Evolutionary conservation across 2,113 vertebrate species (phyloP).

Genomic region (Chaenogobius annularis): DNA sequence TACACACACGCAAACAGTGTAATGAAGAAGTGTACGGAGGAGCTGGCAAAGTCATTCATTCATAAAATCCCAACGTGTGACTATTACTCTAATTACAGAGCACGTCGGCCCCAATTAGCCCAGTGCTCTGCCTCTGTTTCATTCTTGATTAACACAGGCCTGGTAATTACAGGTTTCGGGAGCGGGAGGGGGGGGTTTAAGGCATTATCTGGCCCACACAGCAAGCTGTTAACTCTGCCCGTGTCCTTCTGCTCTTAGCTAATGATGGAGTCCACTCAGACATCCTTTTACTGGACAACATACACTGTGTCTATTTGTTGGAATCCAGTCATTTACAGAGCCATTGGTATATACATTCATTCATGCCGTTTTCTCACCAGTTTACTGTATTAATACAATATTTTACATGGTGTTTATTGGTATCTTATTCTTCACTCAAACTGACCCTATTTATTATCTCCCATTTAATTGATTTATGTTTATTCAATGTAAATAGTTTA

Average conservation of each 20-base stretch:
- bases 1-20: conserved; percentile 65
- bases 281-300: background rate
- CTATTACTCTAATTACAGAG: conserved; percentile 88
- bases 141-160: conserved; percentile 82
- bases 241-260: conserved; percentile 28
- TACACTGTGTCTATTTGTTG: background rate
- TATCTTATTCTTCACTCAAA: too few species aligned
- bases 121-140: conserved; percentile 75
- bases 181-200: conserved; percentile 61
- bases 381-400: too few species aligned
- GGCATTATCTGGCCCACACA: conserved; percentile 62
- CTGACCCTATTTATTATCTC: too few species aligned
- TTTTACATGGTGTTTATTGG: too few species aligned
- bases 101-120: conserved; percentile 82
- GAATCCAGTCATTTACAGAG: background rate
- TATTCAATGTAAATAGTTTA: too few species aligned
- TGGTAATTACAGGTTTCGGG: conserved; percentile 78
- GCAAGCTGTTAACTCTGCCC: conserved; percentile 68
- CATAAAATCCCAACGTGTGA: conserved; percentile 87
- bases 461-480: too few species aligned
- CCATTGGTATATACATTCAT: too few species aligned
- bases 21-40: conserved; percentile 77
- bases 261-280: background rate
- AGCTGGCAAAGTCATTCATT: conserved; percentile 87
- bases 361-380: too few species aligned